Base-by-base conservation (phyloP, 1,140 invertebrate genomes). In the Gyrodactylus bullatarudis region DNA sequence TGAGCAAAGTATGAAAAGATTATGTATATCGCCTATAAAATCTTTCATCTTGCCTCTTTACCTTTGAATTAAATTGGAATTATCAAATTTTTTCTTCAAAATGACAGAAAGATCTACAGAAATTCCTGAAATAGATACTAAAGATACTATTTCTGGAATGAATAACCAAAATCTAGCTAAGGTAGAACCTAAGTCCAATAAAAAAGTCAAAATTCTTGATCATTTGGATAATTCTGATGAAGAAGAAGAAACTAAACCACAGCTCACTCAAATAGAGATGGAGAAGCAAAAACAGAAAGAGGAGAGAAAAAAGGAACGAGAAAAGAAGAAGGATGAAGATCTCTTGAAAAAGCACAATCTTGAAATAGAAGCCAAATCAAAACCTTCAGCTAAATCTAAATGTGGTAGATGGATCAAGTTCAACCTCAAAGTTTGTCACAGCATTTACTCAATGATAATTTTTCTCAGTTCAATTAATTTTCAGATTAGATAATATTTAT, bases 291-390 rank as follows among this genome's bases (percentile, higher is more conserved):
- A 73, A 20, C 24, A 24, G 20, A 25, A 26, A 26, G 23, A 74
- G 25, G 23, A 74, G 68, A 2, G 26, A 1, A 74, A 54, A 16
- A 74, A 74, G 54, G 71, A 74, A 25, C 2, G 68, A 23, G 26
- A 74, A n/a, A 72, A 22, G 24, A 74, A 26, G 26, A 72, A 27
- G 26, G 24, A 74, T 1, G 71, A 74, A 19, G 24, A 74, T 20
- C 1, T 72, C 1, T 72, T 26, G 24, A 26, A 68, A 21, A 26
- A 68, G 21, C 24, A 72, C 24, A 19, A 72, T 8, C 8, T 72
- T 16, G 71, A 72, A 23, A 19, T 25, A n/a, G 26, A 72, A 68
- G 26, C 34, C 19, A 72, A 72, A 26, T 23, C 19, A 8, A 26
- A 23, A 68, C 19, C 26, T 16, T n/a, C 23, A 8, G 71, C 71